These are phyloP conservation scores for Hippasteria phrygiana DNA, from an alignment of 53 echinoderm and acorn worm genomes.

Conservation along the genomic window DNA sequence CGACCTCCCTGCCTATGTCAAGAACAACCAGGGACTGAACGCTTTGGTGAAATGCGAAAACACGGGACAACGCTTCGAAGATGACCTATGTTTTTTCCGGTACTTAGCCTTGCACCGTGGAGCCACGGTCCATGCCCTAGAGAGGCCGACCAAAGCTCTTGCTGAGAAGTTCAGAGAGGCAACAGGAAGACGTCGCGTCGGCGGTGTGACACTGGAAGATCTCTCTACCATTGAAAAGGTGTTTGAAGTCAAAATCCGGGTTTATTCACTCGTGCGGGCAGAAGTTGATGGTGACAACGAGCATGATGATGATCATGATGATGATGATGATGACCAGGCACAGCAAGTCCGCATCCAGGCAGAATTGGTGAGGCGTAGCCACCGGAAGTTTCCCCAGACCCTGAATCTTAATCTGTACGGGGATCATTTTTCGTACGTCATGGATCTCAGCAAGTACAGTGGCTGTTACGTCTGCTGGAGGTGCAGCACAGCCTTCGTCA, in stretches of 20 bases:
- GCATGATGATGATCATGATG: background rate
- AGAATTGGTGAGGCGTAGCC: background rate
- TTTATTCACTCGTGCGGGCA: background rate
- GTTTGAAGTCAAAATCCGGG: conserved; percentile 5
- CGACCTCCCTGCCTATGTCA: conserved; percentile 1
- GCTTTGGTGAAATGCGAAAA: background rate
- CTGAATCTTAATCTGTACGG: background rate
- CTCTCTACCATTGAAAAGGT: background rate
- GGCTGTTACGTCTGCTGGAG: conserved; percentile 11
- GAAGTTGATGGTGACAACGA: too few species aligned
- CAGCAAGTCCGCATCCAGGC: background rate
- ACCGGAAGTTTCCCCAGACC: background rate
- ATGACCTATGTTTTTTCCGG: conserved; percentile 70
- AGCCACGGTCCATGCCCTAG: background rate
- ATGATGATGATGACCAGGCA: background rate
- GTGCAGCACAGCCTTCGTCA: background rate
- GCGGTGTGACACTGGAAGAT: conserved; percentile 11
- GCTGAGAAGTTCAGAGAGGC: background rate
- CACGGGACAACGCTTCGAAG: conserved; percentile 4
- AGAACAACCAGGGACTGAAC: conserved; percentile 22
- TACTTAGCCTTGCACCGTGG: conserved; percentile 55
- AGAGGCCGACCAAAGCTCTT: background rate
- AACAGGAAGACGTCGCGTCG: background rate
- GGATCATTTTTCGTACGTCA: conserved; percentile 39
- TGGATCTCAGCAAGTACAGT: conserved; percentile 5